Conservation (phyloP, 2,113 vertebrate species). For the Romanogobio albipinnatus region DNA sequence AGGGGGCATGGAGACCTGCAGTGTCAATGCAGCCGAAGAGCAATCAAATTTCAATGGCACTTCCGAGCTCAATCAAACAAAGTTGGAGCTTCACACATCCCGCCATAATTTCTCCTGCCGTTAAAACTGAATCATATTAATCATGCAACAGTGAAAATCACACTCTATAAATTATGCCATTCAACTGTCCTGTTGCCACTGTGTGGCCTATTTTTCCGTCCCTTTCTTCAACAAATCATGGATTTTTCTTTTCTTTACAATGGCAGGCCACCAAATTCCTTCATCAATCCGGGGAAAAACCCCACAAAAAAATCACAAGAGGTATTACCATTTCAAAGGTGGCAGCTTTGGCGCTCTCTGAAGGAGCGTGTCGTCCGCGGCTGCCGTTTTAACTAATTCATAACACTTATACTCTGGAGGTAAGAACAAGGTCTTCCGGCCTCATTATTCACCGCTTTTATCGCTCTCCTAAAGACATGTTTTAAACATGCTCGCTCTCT, state of each 20-base stretch:
- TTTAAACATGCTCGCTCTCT: constrained; percentile 67
- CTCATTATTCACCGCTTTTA: constrained; percentile 76
- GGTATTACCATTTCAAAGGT: constrained; percentile 76
- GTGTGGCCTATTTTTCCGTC: constrained; percentile 41
- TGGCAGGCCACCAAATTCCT: constrained; percentile 73
- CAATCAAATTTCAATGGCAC: not conserved
- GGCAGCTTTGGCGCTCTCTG: constrained; percentile 34
- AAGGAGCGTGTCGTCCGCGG: constrained; percentile 54
- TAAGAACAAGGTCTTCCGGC: constrained; percentile 72
- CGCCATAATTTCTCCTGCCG: not conserved
- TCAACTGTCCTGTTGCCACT: constrained; percentile 14
- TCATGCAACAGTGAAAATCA: constrained; percentile 15
- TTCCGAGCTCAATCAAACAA: not conserved
- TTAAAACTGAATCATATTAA: not conserved
- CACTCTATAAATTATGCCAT: constrained; percentile 22
- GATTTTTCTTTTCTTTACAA: constrained; percentile 53
- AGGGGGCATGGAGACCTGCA: not conserved
- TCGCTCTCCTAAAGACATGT: constrained; percentile 72
- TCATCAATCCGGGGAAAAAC: constrained; percentile 62
- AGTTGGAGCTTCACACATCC: not conserved
- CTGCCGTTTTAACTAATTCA: constrained; percentile 61
- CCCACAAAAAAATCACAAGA: constrained; percentile 54
- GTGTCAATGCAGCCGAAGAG: not conserved
- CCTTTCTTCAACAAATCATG: constrained; percentile 59
- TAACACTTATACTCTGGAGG: constrained; percentile 74